phyloP scores from a whole-genome alignment of 1,140 invertebrate genomes.

The Chrysopa pallens region DNA sequence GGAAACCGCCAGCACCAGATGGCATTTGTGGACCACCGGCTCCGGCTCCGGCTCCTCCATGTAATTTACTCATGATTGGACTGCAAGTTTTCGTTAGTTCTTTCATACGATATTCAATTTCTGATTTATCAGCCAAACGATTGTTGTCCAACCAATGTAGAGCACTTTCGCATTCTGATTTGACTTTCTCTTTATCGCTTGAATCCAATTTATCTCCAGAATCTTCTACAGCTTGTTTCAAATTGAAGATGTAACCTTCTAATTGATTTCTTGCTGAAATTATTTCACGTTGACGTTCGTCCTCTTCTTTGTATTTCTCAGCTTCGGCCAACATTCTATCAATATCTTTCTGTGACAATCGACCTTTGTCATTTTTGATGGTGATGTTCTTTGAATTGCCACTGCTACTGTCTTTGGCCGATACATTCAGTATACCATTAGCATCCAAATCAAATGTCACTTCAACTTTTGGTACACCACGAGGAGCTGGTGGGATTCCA shows the following conservation, averaged over 20 bases:
- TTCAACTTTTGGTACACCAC: slow-evolving; percentile 40
- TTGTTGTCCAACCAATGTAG: slow-evolving; percentile 34
- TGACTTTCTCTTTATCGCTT: slow-evolving; percentile 18
- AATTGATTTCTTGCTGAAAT: slow-evolving; percentile 37
- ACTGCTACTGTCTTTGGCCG: slow-evolving; percentile 31
- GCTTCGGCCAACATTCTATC: slow-evolving; percentile 60
- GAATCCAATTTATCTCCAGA: slow-evolving; percentile 24
- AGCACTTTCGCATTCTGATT: slow-evolving; percentile 24
- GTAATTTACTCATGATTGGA: slow-evolving; percentile 31
- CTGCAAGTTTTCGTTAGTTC: slow-evolving; percentile 27
- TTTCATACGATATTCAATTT: slow-evolving; percentile 12
- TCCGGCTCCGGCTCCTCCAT: slow-evolving; percentile 15
- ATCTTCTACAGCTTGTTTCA: slow-evolving; percentile 35
- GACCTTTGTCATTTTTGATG: slow-evolving; percentile 70
- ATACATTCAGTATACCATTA: slow-evolving; percentile 50
- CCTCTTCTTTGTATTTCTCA: slow-evolving; percentile 42
- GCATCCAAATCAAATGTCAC: slow-evolving; percentile 49
- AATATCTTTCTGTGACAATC: slow-evolving; percentile 63
- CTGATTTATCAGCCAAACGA: slow-evolving; percentile 22
- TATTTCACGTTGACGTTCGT: slow-evolving; percentile 45
- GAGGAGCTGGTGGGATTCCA: no score
- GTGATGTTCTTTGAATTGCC: slow-evolving; percentile 43
- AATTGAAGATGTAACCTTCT: slow-evolving; percentile 53
- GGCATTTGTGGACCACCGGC: slow-evolving; percentile 3
- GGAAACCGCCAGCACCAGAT: background rate